These are phyloP conservation scores for Drosophila neonasuta DNA, from an alignment of 2,888 invertebrate genomes.

Conservation along the genomic window DNA sequence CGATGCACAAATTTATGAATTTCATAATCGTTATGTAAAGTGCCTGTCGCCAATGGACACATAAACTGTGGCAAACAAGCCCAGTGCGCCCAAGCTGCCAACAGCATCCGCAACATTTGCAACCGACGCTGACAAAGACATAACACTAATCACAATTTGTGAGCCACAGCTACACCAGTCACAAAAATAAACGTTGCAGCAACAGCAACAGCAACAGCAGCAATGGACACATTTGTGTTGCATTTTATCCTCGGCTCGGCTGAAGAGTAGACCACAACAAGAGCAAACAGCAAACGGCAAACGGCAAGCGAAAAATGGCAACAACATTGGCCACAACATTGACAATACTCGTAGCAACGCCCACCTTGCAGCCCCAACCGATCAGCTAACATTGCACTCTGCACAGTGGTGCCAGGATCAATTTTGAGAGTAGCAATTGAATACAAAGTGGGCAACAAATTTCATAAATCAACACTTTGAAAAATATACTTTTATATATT, in stretches of 20 bases:
- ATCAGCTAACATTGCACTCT: not conserved
- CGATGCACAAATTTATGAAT: slow-evolving; percentile 9
- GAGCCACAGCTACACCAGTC: slow-evolving; percentile 17
- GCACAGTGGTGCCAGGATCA: slow-evolving; percentile 10
- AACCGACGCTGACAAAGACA: slow-evolving; percentile 33
- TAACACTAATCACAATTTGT: slow-evolving; percentile 67
- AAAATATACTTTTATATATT: no score
- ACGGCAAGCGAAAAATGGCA: slow-evolving; percentile 31
- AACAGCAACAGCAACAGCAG: not conserved
- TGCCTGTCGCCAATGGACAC: slow-evolving; percentile 15
- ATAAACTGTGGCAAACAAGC: slow-evolving; percentile 29
- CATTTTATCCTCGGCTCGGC: slow-evolving; percentile 39
- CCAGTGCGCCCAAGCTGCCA: slow-evolving; percentile 23
- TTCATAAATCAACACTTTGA: no score
- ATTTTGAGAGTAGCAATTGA: no score
- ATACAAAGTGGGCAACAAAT: no score
- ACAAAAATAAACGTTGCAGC: not conserved
- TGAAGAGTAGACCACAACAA: slow-evolving; percentile 50
- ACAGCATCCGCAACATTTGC: slow-evolving; percentile 9
- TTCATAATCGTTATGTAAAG: slow-evolving; percentile 42
- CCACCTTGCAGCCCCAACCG: slow-evolving; percentile 8
- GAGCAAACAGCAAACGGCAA: slow-evolving; percentile 26
- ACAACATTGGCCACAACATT: slow-evolving; percentile 35
- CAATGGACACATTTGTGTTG: slow-evolving; percentile 42
- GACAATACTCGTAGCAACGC: slow-evolving; percentile 31